Base-by-base conservation (phyloP, 2,113 vertebrate species). In the Kryptolebias marmoratus region DNA sequence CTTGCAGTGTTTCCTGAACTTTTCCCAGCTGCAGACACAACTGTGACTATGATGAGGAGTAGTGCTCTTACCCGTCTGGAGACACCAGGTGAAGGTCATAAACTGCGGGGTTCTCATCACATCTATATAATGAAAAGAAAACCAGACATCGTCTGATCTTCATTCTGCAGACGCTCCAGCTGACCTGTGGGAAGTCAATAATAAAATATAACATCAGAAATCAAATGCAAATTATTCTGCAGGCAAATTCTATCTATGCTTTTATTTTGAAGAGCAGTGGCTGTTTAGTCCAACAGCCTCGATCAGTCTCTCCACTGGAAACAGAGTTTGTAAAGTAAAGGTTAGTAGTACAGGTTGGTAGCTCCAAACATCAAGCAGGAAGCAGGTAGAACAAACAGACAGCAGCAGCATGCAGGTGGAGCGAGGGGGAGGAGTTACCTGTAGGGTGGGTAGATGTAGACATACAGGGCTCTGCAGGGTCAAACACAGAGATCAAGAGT, bases 31-130 rank as follows among this genome's bases (percentile, higher is more conserved):
- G 27, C 14, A 47, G 27, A 48, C 12, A 1, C 22, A 28, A 27
- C 52, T 54, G 11, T 15, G n/a, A 4, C 11, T 3, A 22, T 44
- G 13, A 39, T 3, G 8, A 18, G 6, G 31, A 15, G 9, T 8
- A 16, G 0, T 10, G 39, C 49, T 72, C 83, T 86, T n/a, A 86
- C 83, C 66, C 47, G 0, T 77, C 62, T 42, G 79, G 64, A 55
- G 62, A 44, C 31, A 49, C 65, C 57, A 80, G 36, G 48, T 56
- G 57, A 9, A 67, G 3, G 2, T 4, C 16, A 1, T 52, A 12
- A 42, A 12, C 15, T 1, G 11, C 4, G 5, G 50, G 0, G 8
- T 11, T 0, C 11, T 44, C 54, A 59, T 2, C 1, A 6, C 2
- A 11, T 28, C 79, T 73, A 50, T 27, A 68, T 2, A 53, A 52